These are phyloP conservation scores for Caracal caracal DNA, from an alignment of 2,113 vertebrate species.

Conservation along the genomic window DNA sequence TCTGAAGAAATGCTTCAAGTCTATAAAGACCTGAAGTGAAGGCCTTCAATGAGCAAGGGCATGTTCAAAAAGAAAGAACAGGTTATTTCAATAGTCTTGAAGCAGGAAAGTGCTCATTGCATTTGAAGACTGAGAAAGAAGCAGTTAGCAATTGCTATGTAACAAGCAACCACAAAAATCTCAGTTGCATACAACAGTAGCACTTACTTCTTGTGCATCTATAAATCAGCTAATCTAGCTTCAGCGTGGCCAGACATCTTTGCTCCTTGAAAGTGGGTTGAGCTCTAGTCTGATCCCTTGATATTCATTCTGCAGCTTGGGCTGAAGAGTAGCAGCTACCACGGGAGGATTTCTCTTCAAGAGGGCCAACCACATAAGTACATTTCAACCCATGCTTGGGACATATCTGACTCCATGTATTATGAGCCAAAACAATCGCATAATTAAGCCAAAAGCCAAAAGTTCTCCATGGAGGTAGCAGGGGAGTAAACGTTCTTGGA, in stretches of 20 bases:
- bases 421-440: background rate
- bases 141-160: background rate
- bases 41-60: background rate
- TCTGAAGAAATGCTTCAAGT: slow-evolving; percentile 56
- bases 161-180: background rate
- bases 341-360: background rate
- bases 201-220: background rate
- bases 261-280: background rate
- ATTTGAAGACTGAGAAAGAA: slow-evolving; percentile 34
- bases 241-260: background rate
- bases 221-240: background rate
- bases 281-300: background rate
- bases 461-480: background rate
- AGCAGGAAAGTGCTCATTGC: background rate
- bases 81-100: slow-evolving; percentile 18
- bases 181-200: background rate
- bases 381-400: background rate
- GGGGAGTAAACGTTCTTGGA: background rate
- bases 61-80: background rate
- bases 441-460: background rate
- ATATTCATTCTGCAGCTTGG: background rate
- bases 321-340: background rate
- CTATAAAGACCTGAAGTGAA: slow-evolving; percentile 55
- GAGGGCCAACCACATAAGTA: background rate
- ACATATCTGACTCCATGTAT: background rate